Evolutionary conservation across 1,140 invertebrate genomes (phyloP), one percentile per base, ranked within the genome.

Genomic region (Cecropterus lyciades): DNA sequence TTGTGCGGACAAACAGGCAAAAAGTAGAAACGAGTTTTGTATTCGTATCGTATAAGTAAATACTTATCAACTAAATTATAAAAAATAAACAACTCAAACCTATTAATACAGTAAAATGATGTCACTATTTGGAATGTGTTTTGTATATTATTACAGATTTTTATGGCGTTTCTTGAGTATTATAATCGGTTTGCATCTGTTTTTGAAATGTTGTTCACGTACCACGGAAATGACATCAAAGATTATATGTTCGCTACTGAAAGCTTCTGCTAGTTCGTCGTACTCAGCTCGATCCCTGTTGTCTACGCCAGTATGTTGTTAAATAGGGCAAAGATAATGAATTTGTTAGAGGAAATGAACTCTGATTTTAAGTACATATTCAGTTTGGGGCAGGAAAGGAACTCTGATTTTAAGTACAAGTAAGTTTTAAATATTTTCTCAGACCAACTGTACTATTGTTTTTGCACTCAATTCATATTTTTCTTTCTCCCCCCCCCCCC

Each of bases 191-290:
- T 33, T 80, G 62, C 55, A 3, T 43, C 65, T 24, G 30, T 17
- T 7, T 68, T 84, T 3, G 77, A 85, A 65, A 6, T 65, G 7
- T 79, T 84, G 45, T 80, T 77, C 14, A 75, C 81, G 0, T 43
- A 55, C 6, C 81, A 76, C 10, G 80, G 75, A 0, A 16, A 78
- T 2, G 13, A 27, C 3, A 48, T 65, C 27, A 60, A 72, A 20
- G 78, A 86, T 46, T 84, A 84, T 14, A 65, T 72, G 0, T 79
- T 84, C 46, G 80, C 81, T 1, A 78, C 75, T 3, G 80, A 84
- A 60, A 79, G 72, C 33, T 80, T 83, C 40, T 83, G 72, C 43
- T 85, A 85, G 20, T 75, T 77, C 17, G 16, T 83, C 3, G 66
- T 82, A 10, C 24, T 84, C 0, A 73, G 64, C 9, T 48, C 73